Conservation (phyloP, 1,140 invertebrate species). For the Hypothenemus hampei region DNA sequence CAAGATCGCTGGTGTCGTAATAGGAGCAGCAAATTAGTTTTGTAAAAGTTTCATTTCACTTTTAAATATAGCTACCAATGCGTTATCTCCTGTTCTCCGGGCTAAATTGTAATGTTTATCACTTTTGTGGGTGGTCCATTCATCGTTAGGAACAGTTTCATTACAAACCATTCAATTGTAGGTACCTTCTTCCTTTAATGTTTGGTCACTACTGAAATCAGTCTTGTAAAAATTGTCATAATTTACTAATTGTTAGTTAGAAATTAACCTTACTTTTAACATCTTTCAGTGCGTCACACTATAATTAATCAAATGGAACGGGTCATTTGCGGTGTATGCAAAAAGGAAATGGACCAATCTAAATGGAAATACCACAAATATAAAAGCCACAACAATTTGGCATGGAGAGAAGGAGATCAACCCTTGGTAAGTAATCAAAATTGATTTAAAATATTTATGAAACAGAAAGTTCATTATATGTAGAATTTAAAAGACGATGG, state of each 20-base stretch:
- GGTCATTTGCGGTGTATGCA: conserved; percentile 38
- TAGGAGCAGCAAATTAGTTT: too few species aligned
- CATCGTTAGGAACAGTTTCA: conserved; percentile 5
- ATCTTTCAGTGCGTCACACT: too few species aligned
- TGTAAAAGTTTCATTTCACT: too few species aligned
- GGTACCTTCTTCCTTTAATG: conserved; percentile 9
- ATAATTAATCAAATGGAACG: conserved; percentile 2
- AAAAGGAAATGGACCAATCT: conserved; percentile 26
- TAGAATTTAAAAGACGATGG: conserved; percentile 35
- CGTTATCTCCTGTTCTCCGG: conserved; percentile 34
- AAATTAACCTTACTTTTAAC: too few species aligned
- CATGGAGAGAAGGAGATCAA: conserved; percentile 34
- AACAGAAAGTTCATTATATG: conserved; percentile 7
- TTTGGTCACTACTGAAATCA: conserved; percentile 2
- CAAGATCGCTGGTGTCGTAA: conserved; percentile 19
- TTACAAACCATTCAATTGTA: conserved; percentile 23
- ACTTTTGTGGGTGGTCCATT: conserved; percentile 25
- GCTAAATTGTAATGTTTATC: conserved; percentile 38
- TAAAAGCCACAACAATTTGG: conserved; percentile 37
- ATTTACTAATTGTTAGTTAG: too few species aligned
- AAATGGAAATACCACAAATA: conserved; percentile 35
- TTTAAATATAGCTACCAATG: too few species aligned
- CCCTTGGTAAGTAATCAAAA: conserved; percentile 37
- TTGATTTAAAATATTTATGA: not conserved
- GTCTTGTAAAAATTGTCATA: too few species aligned